Base-by-base conservation (phyloP, 1,140 invertebrate species). In the Calliphora vicina region DNA sequence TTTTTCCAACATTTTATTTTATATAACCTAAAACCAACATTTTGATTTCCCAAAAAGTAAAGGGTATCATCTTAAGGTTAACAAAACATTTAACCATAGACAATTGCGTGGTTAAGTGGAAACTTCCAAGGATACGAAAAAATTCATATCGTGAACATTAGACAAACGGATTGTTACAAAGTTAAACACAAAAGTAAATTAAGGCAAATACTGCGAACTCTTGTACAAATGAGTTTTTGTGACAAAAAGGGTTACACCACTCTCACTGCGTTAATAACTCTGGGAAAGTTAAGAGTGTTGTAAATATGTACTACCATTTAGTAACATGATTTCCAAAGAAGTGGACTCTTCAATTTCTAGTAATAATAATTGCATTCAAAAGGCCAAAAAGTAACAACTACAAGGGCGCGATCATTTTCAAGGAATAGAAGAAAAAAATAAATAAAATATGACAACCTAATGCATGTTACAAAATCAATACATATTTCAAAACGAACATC, bases 151-250 rank as follows among this genome's bases (percentile, higher is more conserved):
- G 13, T 50, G 17, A 50, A 50, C 6, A 35, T 35, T 5, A 35
- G 35, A 8, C 35, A 35, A 35, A 35, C 35, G 35, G 10, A 8
- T 50, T 50, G 45, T 50, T 50, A 50, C 17, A 50, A 50, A 50
- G 45, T 50, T 50, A 67, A 67, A 67, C n/a, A 23, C n/a, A 67
- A 67, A 67, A 67, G 61, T 67, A 67, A 67, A 67, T 67, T 67
- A 67, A 23, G 25, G 61, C 9, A 50, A 50, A 50, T 50, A n/a
- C 45, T 17, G 17, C 12, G 45, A 50, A 50, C 12, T 50, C 3
- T 23, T 25, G 20, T 0, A 57, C 15, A 67, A 67, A 67, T 67
- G n/a, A 23, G 61, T 67, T 20, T 2, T 1, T 67, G 61, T 67
- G 17, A 67, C 8, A 67, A 23, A 67, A 67, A 67, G 61, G 61